These are phyloP conservation scores for Oreortyx pictus DNA, from an alignment of 2,797 vertebrate genomes.

Conservation along the genomic window DNA sequence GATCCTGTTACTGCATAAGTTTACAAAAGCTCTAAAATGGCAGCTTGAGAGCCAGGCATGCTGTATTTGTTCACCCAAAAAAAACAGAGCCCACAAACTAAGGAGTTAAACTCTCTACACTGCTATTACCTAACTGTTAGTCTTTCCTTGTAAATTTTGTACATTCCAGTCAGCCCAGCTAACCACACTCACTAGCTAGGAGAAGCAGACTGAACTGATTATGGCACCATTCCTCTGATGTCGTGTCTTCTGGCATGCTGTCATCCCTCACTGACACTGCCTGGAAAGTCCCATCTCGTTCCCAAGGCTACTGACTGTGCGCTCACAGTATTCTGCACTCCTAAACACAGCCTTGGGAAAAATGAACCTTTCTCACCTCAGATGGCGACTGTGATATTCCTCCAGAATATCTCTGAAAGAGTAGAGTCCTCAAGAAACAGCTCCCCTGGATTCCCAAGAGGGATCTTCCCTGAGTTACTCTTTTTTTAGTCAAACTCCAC, in stretches of 20 bases:
- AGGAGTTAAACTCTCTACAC: background rate
- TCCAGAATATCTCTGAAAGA: background rate
- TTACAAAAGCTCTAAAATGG: fast-evolving
- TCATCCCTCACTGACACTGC: background rate
- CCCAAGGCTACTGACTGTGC: background rate
- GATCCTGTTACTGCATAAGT: background rate
- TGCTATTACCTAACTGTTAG: background rate
- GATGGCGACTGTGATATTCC: background rate
- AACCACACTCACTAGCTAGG: background rate
- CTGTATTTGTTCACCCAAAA: background rate
- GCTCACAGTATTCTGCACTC: background rate
- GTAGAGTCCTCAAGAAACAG: background rate
- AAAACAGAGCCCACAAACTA: background rate
- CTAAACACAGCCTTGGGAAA: background rate
- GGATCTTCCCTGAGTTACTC: background rate
- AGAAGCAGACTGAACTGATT: background rate
- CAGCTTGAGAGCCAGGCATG: background rate
- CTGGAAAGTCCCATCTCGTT: background rate
- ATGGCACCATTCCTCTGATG: background rate
- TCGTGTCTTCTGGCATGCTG: background rate
- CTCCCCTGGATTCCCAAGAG: background rate
- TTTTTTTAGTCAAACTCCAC: background rate
- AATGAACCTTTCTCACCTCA: background rate
- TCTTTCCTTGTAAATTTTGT: background rate
- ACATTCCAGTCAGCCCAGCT: background rate